Evolutionary conservation across 2,797 vertebrate species (phyloP).

Genomic region (Sebastes elongatus): DNA sequence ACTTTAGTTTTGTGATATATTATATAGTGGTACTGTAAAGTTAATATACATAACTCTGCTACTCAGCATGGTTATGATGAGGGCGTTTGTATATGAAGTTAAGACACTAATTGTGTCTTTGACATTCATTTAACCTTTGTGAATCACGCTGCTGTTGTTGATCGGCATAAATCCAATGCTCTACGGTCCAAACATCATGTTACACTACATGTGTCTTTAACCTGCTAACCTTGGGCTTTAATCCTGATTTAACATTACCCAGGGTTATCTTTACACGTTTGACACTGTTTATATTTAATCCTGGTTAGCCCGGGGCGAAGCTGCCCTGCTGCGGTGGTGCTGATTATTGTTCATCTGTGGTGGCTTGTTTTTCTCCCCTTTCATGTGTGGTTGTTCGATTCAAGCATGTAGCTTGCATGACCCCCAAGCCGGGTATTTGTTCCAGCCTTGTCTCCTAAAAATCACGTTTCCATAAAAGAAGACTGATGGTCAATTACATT

Average conservation of each 20-base stretch:
- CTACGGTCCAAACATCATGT: neutral
- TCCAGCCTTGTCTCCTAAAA: neutral
- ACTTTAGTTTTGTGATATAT: neutral
- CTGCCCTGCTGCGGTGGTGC: constrained; percentile 4
- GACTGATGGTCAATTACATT: neutral
- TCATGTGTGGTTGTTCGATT: neutral
- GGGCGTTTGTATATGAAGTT: neutral
- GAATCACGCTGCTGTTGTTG: neutral
- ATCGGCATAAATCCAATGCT: neutral
- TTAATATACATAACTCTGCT: neutral
- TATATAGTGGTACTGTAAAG: neutral
- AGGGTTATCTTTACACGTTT: constrained; percentile 22
- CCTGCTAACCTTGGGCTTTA: constrained; percentile 2
- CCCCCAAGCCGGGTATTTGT: neutral
- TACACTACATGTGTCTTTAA: neutral
- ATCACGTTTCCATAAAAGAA: neutral
- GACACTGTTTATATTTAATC: constrained; percentile 37
- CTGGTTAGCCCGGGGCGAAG: constrained; percentile 1
- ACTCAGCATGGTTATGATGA: neutral
- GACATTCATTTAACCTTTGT: neutral
- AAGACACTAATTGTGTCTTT: neutral
- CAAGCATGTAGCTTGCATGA: neutral
- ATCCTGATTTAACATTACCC: neutral
- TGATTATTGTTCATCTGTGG: constrained; percentile 25
- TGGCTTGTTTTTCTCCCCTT: constrained; percentile 9